Base-by-base conservation (phyloP, 2,113 vertebrate species). In the Hystrix brachyura region DNA sequence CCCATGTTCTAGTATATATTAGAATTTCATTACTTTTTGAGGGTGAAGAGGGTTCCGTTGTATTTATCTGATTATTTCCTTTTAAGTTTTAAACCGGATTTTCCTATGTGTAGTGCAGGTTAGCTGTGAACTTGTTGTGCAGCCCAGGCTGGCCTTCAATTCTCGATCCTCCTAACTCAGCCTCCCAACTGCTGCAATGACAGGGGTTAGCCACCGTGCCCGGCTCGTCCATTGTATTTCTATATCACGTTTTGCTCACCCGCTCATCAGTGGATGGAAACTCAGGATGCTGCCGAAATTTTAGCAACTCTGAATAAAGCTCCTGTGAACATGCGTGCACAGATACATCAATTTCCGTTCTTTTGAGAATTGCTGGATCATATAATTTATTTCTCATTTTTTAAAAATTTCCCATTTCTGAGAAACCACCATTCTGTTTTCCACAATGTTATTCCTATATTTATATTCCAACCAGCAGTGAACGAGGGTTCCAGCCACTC, bases 171-270 rank as follows among this genome's bases (percentile, higher is more conserved):
- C 43, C 43, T 27, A 48, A 21, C 23, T 46, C 43, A 74, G 4
- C 71, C 38, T 6, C 3, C 69, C 4, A n/a, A 3, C 3, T 10
- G 18, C 18, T 0, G 7, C n/a, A 8, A 17, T 9, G 18, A n/a
- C 69, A 38, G 69, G n/a, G 4, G 18, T 43, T 1, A 5, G 38
- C 23, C 19, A 12, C 69, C 19, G 12, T 23, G 38, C 38, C 69
- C 38, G 5, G 38, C n/a, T 6, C 34, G 34, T 19, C 67, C 67
- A 71, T 34, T 72, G 38, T 11, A 38, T 43, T 11, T 7, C 11
- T 43, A 64, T 19, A 19, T 62, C 60, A 48, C 2, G 5, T 29
- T 64, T 59, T 48, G 15, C 59, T 48, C 62, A 19, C 3, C 59
- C 59, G 11, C 64, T 19, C 43, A 7, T 64, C 10, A 34, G 59